Evolutionary conservation across 1,140 invertebrate species (phyloP).

Genomic region (Pogonognathellus flavescens): DNA sequence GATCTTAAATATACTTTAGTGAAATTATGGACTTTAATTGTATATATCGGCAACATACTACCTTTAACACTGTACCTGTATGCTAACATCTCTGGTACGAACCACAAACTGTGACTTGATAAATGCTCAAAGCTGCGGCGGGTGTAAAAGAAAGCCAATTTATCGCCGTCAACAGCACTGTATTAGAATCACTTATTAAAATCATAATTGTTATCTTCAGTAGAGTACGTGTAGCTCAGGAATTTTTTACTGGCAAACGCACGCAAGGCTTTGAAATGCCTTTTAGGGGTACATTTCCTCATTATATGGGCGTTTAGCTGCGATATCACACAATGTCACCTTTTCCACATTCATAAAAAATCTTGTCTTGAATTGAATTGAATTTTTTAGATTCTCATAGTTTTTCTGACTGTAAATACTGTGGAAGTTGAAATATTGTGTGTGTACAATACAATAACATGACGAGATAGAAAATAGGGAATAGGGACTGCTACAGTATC

Average conservation of each 20-base stretch:
- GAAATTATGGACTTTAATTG: background rate
- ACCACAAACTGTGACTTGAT: background rate
- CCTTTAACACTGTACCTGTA: background rate
- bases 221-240: background rate
- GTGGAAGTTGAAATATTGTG: too few relatives aligned
- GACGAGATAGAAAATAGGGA: background rate
- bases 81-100: background rate
- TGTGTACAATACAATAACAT: too few relatives aligned
- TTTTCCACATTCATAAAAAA: too few relatives aligned
- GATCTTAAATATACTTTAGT: background rate
- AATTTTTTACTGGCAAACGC: too few relatives aligned
- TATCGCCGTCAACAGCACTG: conserved; percentile 42
- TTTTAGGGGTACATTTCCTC: too few relatives aligned
- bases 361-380: too few relatives aligned
- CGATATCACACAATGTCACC: too few relatives aligned
- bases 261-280: too few relatives aligned
- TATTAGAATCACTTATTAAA: conserved; percentile 44
- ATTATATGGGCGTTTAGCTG: too few relatives aligned
- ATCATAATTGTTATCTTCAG: background rate
- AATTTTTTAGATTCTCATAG: too few relatives aligned
- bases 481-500: background rate
- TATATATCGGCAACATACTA: background rate
- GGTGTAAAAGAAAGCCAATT: conserved; percentile 26
- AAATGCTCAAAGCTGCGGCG: conserved; percentile 1
- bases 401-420: too few relatives aligned